Conservation (phyloP, 2,113 vertebrate genomes). For the Corapipo altera region DNA sequence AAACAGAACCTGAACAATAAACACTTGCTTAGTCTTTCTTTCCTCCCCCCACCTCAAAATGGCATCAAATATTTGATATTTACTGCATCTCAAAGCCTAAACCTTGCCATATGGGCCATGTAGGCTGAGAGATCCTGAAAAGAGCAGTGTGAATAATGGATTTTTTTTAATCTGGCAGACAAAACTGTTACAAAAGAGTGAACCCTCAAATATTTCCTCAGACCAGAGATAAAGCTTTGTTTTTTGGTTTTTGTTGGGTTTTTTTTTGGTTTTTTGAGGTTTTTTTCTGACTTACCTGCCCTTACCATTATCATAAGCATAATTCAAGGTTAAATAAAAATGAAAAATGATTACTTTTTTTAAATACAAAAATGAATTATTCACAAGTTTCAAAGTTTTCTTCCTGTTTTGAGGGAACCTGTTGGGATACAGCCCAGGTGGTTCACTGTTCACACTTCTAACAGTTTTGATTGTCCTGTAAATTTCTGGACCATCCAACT, state of each 20-base stretch:
- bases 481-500: not conserved
- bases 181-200: not conserved
- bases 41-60: not conserved
- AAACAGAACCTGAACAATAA: not conserved
- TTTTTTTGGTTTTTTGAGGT: not conserved
- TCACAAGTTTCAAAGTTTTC: not conserved
- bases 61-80: not conserved
- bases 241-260: no score
- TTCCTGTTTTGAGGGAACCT: not conserved
- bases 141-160: not conserved
- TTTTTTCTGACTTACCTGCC: not conserved
- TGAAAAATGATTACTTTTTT: not conserved
- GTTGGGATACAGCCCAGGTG: not conserved
- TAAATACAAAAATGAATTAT: not conserved
- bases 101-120: not conserved
- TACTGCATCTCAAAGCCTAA: not conserved
- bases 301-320: not conserved
- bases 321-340: not conserved
- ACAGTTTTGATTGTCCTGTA: not conserved
- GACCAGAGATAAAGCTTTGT: not conserved
- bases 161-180: not conserved
- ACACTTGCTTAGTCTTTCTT: not conserved
- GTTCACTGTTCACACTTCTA: not conserved
- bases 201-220: not conserved
- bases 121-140: not conserved